Evolutionary conservation across 2,797 vertebrate genomes (phyloP).

Genomic region (Hoplostethus mediterraneus): DNA sequence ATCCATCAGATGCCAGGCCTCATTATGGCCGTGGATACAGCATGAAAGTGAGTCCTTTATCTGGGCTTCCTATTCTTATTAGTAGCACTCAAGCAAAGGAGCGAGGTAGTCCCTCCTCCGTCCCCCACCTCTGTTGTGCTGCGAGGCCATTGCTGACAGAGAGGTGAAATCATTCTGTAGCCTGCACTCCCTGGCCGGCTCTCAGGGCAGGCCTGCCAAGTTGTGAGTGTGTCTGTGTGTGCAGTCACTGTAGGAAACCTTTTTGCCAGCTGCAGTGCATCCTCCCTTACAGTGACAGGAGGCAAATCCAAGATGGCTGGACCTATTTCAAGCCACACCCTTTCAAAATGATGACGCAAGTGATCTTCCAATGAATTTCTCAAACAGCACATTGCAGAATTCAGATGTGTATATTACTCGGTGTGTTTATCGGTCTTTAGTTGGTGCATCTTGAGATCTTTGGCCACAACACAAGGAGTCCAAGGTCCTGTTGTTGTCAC

Average conservation of each 20-base stretch:
- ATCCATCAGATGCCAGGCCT: slow-evolving; percentile 81
- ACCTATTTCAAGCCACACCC: slow-evolving; percentile 50
- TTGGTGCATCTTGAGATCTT: slow-evolving; percentile 9
- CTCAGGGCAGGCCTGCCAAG: slow-evolving; percentile 58
- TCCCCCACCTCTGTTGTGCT: slow-evolving; percentile 39
- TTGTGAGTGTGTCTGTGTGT: slow-evolving; percentile 47
- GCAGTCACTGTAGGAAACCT: slow-evolving; percentile 57
- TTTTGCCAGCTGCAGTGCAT: slow-evolving; percentile 69
- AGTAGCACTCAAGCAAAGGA: slow-evolving; percentile 65
- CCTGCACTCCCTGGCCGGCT: slow-evolving; percentile 47
- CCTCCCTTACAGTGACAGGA: slow-evolving; percentile 38
- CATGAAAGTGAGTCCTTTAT: slow-evolving; percentile 75
- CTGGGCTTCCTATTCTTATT: slow-evolving; percentile 77
- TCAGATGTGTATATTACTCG: slow-evolving; percentile 4
- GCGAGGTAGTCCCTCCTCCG: slow-evolving; percentile 41
- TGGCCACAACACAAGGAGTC: background rate
- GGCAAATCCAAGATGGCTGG: slow-evolving; percentile 54
- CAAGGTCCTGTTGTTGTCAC: background rate
- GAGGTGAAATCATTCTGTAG: slow-evolving; percentile 67
- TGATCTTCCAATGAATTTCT: slow-evolving; percentile 14
- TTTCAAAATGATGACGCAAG: slow-evolving; percentile 47
- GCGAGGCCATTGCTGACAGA: slow-evolving; percentile 50
- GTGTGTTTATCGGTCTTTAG: slow-evolving; percentile 2
- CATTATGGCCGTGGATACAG: slow-evolving; percentile 75
- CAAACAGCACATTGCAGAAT: slow-evolving; percentile 7